These are phyloP conservation scores for Amblyornis subalaris DNA, from an alignment of 2,113 vertebrate genomes.

Conservation along the genomic window DNA sequence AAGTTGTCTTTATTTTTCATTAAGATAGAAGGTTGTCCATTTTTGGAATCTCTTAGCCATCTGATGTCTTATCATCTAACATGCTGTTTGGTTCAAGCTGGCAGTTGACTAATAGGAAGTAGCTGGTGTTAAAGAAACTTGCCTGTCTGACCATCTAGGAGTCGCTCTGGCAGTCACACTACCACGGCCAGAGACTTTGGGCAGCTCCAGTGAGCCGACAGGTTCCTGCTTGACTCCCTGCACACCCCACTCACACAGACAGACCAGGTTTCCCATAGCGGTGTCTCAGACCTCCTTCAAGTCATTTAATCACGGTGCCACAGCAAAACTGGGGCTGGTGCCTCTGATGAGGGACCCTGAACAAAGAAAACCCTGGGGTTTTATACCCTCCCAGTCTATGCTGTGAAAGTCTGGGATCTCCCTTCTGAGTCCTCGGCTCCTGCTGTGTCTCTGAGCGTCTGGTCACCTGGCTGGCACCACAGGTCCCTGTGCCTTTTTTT, in stretches of 20 bases:
- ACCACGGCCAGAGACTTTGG: not conserved
- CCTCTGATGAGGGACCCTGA: not conserved
- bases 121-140: not conserved
- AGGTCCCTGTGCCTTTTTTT: not conserved
- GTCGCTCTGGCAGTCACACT: not conserved
- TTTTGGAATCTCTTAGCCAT: not conserved
- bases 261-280: not conserved
- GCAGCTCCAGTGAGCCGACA: not conserved
- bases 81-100: not conserved
- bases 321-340: not conserved
- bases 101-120: too few relatives aligned
- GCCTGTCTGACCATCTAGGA: not conserved
- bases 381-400: not conserved
- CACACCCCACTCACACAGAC: not conserved
- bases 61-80: not conserved
- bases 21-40: not conserved
- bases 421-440: not conserved
- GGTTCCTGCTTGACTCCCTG: not conserved
- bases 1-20: not conserved
- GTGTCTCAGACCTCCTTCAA: not conserved
- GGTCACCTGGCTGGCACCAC: too few relatives aligned
- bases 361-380: not conserved
- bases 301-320: accelerated
- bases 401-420: not conserved
- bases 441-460: not conserved